phyloP scores from a whole-genome alignment of 2,888 invertebrate genomes.

The Hypomecis punctinalis region DNA sequence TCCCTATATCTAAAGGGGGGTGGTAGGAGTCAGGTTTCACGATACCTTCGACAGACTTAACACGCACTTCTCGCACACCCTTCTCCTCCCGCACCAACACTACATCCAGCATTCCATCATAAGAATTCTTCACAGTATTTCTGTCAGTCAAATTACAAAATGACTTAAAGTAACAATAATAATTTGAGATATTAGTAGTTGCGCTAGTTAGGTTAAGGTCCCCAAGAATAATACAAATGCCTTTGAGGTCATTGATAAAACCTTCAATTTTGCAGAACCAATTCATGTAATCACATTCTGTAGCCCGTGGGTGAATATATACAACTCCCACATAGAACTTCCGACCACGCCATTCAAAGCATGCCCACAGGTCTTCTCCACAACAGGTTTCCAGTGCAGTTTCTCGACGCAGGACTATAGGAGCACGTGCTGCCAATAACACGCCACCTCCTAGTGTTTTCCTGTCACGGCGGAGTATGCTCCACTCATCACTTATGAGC shows the following conservation, averaged over 20 bases:
- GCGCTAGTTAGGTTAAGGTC: not conserved
- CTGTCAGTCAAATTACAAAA: not conserved
- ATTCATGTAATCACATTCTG: constrained; percentile 4
- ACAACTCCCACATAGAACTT: not conserved
- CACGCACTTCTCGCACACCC: no score
- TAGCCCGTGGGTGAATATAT: constrained; percentile 9
- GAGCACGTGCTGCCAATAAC: no score
- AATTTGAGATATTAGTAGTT: no score
- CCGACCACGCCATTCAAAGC: no score
- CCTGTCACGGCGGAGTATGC: no score
- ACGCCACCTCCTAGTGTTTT: no score
- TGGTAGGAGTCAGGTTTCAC: not conserved
- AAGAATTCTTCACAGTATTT: not conserved
- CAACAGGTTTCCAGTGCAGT: no score
- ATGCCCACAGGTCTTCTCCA: no score
- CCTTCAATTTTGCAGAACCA: constrained; percentile 5
- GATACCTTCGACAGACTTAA: no score
- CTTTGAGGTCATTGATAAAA: not conserved
- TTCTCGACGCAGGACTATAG: no score
- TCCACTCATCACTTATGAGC: no score
- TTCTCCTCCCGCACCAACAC: not conserved
- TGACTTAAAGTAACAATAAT: no score
- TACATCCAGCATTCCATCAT: not conserved
- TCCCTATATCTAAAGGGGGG: not conserved
- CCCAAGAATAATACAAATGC: not conserved